phyloP scores from a whole-genome alignment of 2,113 vertebrate genomes.

The Panthera uncia region DNA sequence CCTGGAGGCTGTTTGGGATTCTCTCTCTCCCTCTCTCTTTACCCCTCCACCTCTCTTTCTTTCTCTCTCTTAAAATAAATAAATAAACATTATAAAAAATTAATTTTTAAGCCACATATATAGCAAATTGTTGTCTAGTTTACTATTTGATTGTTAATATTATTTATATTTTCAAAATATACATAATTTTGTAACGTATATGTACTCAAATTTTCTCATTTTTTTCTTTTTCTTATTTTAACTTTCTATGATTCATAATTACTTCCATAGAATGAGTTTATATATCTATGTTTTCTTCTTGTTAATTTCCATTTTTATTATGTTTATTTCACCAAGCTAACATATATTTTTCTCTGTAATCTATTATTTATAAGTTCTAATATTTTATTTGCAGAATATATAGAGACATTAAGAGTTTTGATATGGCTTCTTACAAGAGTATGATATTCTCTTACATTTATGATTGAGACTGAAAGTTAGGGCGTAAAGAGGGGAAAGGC shows the following conservation, averaged over 20 bases:
- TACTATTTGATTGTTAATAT: not conserved
- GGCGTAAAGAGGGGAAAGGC: rapidly evolving
- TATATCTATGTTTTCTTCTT: not conserved
- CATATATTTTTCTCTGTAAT: not conserved
- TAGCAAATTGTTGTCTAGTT: not conserved
- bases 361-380: not conserved
- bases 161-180: not conserved
- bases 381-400: not conserved
- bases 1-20: no score
- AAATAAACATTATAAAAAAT: not conserved
- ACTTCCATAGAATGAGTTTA: not conserved
- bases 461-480: not conserved
- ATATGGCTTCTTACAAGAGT: not conserved
- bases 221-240: not conserved
- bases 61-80: no score
- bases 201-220: not conserved
- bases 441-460: not conserved
- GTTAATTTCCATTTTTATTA: not conserved
- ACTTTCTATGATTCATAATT: not conserved
- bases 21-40: no score
- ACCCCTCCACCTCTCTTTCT: no score
- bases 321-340: not conserved
- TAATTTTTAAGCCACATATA: not conserved
- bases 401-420: not conserved
- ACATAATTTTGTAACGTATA: not conserved